These are phyloP conservation scores for Megalops cyprinoides DNA, from an alignment of 2,797 vertebrate genomes.

Conservation along the genomic window DNA sequence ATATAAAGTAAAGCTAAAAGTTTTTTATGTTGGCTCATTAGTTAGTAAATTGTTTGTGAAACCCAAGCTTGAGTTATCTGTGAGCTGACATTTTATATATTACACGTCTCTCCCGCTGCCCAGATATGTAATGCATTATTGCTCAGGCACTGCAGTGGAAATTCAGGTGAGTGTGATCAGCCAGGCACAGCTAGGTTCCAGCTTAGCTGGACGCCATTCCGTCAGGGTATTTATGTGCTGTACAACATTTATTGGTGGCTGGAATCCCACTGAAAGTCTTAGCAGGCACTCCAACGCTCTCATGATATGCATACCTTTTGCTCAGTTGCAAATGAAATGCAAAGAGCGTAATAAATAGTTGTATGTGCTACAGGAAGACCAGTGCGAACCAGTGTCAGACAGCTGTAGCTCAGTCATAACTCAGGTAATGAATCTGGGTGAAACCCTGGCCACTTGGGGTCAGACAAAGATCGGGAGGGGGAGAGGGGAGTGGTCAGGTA, in stretches of 20 bases:
- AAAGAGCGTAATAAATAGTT: not conserved
- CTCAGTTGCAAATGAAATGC: not conserved
- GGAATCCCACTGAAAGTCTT: not conserved
- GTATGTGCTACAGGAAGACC: not conserved
- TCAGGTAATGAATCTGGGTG: not conserved
- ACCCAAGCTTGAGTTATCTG: not conserved
- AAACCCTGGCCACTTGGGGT: constrained; percentile 5
- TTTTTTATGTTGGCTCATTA: not conserved
- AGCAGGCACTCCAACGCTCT: not conserved
- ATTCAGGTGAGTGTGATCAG: not conserved
- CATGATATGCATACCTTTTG: not conserved
- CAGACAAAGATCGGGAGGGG: not conserved
- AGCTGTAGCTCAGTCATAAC: constrained; percentile 2
- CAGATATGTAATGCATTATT: too few relatives aligned
- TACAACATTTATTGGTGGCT: not conserved
- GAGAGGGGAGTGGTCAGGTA: not conserved
- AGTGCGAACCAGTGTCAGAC: not conserved
- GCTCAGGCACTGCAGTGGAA: not conserved
- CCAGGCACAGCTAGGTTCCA: not conserved
- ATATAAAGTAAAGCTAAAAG: too few relatives aligned
- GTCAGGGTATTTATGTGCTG: not conserved
- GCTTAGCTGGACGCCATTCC: not conserved
- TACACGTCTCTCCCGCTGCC: too few relatives aligned
- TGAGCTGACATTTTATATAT: too few relatives aligned
- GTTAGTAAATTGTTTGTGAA: not conserved